Evolutionary conservation across 2,888 invertebrate species (phyloP).

Genomic region (Fissipunctia ypsillon): DNA sequence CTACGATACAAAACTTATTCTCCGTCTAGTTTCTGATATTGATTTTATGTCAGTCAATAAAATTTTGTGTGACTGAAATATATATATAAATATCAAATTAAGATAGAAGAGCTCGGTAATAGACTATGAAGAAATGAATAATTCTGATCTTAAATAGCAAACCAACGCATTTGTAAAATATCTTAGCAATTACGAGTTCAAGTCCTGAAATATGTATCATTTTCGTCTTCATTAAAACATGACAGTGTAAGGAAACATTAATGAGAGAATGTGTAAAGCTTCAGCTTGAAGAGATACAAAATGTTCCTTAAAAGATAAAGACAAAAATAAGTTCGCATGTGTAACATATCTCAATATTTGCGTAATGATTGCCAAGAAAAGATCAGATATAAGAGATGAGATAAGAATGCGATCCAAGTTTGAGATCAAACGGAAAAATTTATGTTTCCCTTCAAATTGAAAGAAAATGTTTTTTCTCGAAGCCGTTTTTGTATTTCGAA

Average conservation of each 20-base stretch:
- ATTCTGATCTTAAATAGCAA: conserved; percentile 35
- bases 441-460: conserved; percentile 11
- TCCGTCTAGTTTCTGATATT: background rate
- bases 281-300: conserved; percentile 1
- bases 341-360: conserved; percentile 14
- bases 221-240: conserved; percentile 25
- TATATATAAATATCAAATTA: conserved; percentile 9
- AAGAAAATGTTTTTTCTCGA: conserved; percentile 9
- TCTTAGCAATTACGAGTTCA: conserved; percentile 4
- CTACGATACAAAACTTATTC: background rate
- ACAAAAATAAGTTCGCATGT: conserved; percentile 13
- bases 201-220: conserved; percentile 21
- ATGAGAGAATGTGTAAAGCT: conserved; percentile 14
- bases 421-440: conserved; percentile 38
- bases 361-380: conserved; percentile 42
- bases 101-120: conserved; percentile 17
- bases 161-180: conserved; percentile 20
- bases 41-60: conserved; percentile 13
- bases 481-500: conserved; percentile 26
- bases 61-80: background rate
- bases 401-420: conserved; percentile 37
- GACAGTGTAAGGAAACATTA: background rate
- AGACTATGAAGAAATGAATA: conserved; percentile 33
- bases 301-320: conserved; percentile 18
- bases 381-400: conserved; percentile 42